Percentiles rank a stretch among this genome's conserved stretches.
Evolutionary conservation across 2,888 invertebrate genomes (phyloP).

Genomic region (Rhingia campestris): DNA sequence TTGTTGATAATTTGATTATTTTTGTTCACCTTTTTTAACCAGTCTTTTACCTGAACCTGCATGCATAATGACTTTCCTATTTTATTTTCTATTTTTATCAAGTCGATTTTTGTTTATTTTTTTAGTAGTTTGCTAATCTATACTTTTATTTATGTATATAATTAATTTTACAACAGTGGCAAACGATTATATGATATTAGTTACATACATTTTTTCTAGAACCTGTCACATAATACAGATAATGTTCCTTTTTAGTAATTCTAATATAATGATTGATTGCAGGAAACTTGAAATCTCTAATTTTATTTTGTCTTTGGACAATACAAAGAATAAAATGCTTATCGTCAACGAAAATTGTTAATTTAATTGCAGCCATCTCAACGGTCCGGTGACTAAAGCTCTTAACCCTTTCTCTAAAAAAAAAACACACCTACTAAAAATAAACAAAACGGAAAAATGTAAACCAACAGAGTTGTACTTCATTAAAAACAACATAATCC

Average conservation of each 20-base stretch:
- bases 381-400: constrained; percentile 83
- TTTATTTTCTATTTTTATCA: too few species aligned
- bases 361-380: constrained; percentile 82
- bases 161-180: too few species aligned
- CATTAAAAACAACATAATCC: constrained; percentile 45
- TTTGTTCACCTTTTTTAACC: too few species aligned
- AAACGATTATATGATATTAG: too few species aligned
- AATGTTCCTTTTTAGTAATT: neutral
- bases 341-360: constrained; percentile 55
- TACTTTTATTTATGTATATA: neutral
- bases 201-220: neutral
- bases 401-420: constrained; percentile 54
- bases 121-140: neutral
- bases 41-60: too few species aligned
- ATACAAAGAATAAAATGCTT: constrained; percentile 21
- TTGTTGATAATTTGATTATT: too few species aligned
- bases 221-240: constrained; percentile 34
- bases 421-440: constrained; percentile 64
- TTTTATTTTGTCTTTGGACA: constrained; percentile 21
- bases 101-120: neutral
- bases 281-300: constrained; percentile 36
- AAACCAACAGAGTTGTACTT: constrained; percentile 55
- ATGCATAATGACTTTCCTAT: too few species aligned
- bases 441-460: constrained; percentile 61
- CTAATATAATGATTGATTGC: constrained; percentile 58